A percentile compares a stretch with the other conserved stretches of the same genome.
phyloP scores from a whole-genome alignment of 2,888 invertebrate species.

The Apamea sordens region DNA sequence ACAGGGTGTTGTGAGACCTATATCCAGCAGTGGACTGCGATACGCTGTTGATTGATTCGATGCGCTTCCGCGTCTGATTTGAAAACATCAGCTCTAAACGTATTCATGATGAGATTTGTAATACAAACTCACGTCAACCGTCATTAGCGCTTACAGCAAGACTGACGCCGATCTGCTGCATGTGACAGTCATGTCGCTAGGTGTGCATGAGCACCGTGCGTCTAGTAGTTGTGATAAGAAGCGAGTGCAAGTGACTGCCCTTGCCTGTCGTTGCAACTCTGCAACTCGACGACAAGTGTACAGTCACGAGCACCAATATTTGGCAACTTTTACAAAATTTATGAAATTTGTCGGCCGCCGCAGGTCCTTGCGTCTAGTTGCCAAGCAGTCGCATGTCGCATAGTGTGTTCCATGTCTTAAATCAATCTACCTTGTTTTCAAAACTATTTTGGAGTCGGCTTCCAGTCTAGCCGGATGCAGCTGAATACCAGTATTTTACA shows the following conservation, averaged over 20 bases:
- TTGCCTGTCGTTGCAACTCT: neutral
- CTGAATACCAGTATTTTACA: too few species aligned
- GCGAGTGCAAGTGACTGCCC: too few species aligned
- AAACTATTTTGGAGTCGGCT: too few species aligned
- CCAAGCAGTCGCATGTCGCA: neutral
- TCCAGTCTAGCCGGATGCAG: too few species aligned
- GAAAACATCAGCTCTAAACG: neutral
- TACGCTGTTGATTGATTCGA: too few species aligned
- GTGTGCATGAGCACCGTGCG: neutral
- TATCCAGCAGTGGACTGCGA: too few species aligned
- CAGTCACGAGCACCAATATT: too few species aligned
- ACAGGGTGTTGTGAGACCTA: too few species aligned
- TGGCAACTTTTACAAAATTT: too few species aligned
- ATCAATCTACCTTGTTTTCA: too few species aligned
- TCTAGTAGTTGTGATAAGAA: neutral
- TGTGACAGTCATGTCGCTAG: neutral
- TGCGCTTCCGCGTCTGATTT: too few species aligned
- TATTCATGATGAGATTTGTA: neutral
- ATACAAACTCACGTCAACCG: neutral
- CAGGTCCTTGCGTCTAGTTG: neutral
- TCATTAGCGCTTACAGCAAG: neutral
- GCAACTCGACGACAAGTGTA: neutral
- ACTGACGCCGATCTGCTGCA: neutral
- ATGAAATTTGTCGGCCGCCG: neutral
- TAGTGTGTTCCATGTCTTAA: neutral